A percentile compares a stretch with the other conserved stretches of the same genome.
phyloP scores from a whole-genome alignment of 2,113 vertebrate species.

The Pelmatolapia mariae region DNA sequence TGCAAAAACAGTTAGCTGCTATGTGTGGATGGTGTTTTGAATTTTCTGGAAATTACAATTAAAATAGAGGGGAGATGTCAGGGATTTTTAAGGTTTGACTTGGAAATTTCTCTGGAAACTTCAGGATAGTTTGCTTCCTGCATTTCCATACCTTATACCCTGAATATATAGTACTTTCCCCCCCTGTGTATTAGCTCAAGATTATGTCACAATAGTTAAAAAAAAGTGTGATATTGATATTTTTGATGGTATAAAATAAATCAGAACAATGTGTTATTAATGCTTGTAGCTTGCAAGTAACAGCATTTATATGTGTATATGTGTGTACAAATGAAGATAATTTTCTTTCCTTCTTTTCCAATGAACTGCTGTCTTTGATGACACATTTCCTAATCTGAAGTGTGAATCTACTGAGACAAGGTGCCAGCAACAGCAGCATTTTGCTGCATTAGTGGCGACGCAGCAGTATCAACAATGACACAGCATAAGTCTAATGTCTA shows the following conservation, averaged over 20 bases:
- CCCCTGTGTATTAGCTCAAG: not conserved
- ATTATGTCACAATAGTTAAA: not conserved
- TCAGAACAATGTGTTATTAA: not conserved
- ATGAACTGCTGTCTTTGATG: not conserved
- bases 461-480: not conserved
- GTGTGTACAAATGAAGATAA: not conserved
- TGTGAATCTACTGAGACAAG: not conserved
- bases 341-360: not conserved
- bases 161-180: not conserved
- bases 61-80: not conserved
- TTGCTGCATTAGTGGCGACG: not conserved
- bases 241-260: not conserved
- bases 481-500: not conserved
- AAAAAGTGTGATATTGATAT: not conserved
- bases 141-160: not conserved
- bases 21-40: not conserved
- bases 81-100: not conserved
- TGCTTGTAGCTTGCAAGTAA: not conserved
- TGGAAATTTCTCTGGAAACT: not conserved
- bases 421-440: not conserved
- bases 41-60: not conserved
- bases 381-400: not conserved
- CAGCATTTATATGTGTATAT: not conserved
- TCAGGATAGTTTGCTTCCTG: not conserved
- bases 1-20: not conserved